Evolutionary conservation across 2,888 invertebrate genomes (phyloP), one percentile per base, ranked within the genome.

Genomic region (Lypha dubia): DNA sequence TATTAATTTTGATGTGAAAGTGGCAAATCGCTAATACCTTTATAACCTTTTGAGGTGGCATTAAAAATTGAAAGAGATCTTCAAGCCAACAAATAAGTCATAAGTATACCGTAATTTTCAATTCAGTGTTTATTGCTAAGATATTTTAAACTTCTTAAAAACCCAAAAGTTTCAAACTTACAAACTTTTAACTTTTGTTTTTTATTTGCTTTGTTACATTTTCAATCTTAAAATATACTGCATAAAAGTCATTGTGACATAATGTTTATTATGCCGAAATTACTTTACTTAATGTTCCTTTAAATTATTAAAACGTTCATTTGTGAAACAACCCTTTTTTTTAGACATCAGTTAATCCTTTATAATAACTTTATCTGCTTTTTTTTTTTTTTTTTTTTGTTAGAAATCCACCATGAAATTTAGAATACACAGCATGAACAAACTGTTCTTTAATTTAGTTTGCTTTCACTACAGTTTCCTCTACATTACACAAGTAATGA

Each of bases 401-500:
- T 46, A 0, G 5, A 5, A 28, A 5, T 28, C 8, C 22, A n/a
- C 11, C 38, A 44, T n/a, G 17, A 62, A 62, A 51, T 24, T 60
- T 3, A 60, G n/a, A n/a, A 63, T 28, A 58, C 22, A 38, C 15
- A 53, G 20, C 22, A 28, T 32, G 1, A 5, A 32, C 2, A 56
- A 53, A 53, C 44, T 46, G 58, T 58, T 5, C 32, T 24, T 46
- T 75, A 28, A 44, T 51, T 74, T 20, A 53, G 41, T 63, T 65
- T 22, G 0, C 24, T 17, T 53, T 53, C 32, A 35, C 7, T 67
- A 46, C 17, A 67, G 44, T 67, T 76, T 67, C 65, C 56, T 67
- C 38, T 67, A 67, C 67, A 76, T 76, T 67, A 67, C 7, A 67
- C 67, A 35, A 76, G 35, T 58, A 76, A 76, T 38, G 49, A 38